These are phyloP conservation scores for Ornithoptera alexandrae DNA, from an alignment of 2,888 invertebrate species.

Conservation along the genomic window DNA sequence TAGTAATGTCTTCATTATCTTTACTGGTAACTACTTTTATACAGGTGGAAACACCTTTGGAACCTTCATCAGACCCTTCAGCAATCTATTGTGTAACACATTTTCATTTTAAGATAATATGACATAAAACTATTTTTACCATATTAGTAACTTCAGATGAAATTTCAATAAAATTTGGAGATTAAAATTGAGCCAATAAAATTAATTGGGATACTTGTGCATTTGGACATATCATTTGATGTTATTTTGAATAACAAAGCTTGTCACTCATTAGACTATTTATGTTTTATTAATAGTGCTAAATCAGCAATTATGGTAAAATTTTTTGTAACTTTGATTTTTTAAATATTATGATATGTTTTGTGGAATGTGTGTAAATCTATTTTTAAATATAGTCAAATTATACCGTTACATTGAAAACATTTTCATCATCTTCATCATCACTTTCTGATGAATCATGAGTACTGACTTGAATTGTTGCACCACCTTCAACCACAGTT, in stretches of 20 bases:
- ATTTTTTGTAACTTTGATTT: too few species aligned
- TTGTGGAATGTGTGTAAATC: background rate
- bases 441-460: conserved; percentile 61
- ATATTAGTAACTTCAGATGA: too few species aligned
- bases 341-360: background rate
- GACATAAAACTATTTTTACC: background rate
- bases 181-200: too few species aligned
- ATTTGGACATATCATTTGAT: too few species aligned
- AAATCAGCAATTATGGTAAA: too few species aligned
- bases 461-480: conserved; percentile 65
- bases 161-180: too few species aligned
- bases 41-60: conserved; percentile 42
- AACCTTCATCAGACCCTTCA: conserved; percentile 54
- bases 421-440: conserved; percentile 60
- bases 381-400: background rate
- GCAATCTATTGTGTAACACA: conserved; percentile 49
- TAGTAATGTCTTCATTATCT: conserved; percentile 37
- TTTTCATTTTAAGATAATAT: background rate
- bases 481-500: conserved; percentile 58
- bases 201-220: too few species aligned
- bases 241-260: too few species aligned
- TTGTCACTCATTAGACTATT: too few species aligned
- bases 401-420: conserved; percentile 66
- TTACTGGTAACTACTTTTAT: conserved; percentile 60
- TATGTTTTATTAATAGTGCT: too few species aligned